Base-by-base conservation (phyloP, 2,797 vertebrate genomes). In the Propithecus perrieri region DNA sequence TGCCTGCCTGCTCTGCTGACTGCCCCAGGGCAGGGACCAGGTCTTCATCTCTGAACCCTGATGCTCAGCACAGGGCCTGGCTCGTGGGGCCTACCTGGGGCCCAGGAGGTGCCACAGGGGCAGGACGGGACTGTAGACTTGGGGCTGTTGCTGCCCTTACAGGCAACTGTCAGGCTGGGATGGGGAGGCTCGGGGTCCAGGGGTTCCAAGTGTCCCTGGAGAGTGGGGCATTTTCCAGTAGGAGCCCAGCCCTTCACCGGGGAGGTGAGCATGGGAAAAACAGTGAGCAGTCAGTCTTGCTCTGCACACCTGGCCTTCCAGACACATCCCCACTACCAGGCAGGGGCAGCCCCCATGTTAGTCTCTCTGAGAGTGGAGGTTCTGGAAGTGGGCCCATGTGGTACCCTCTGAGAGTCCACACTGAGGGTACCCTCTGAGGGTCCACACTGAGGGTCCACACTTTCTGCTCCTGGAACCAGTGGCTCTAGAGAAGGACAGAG, bases 241-340 rank as follows among this genome's bases (percentile, higher is more conserved):
- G 43, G 46, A 57, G 33, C 30, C 46, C 38, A 65, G 74, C 26
- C 33, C 63, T 72, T 65, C 38, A 20, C 0, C 0, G 1, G 38
- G 4, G 22, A 67, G 22, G 35, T 41, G 13, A 57, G 17, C 26
- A 35, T 69, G 33, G n/a, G 46, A 4, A 69, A 61, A 65, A 71
- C 7, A 10, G 30, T 35, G 7, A n/a, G 14, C 10, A 30, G 24
- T 15, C 33, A 38, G 5, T 28, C 13, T 18, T 0, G 1, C 6
- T 17, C 67, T 41, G 22, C 38, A 9, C 33, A 15, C 50, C 2
- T 50, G 17, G 24, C 55, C 46, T 48, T 75, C 46, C 57, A 89
- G 65, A 55, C 38, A 5, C 26, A 41, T 43, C n/a, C 35, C 61
- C 13, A n/a, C 1, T 5, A 8, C 69, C 28, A 61, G 50, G 91